Base-by-base conservation (phyloP, 2,797 vertebrate species). In the Anas flavirostris region DNA sequence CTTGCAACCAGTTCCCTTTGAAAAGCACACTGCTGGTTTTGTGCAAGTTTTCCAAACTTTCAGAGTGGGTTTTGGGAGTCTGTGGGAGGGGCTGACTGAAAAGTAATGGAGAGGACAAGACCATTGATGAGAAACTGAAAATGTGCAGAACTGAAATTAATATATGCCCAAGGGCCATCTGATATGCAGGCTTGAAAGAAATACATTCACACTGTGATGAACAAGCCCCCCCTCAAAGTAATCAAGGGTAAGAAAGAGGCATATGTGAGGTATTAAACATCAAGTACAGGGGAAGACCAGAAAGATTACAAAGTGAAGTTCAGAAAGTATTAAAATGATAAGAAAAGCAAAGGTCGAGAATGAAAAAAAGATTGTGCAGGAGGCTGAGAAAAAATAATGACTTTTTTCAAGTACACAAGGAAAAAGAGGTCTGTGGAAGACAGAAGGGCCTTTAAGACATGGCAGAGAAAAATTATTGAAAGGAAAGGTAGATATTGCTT, bases 271-370 rank as follows among this genome's bases (percentile, higher is more conserved):
- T 91, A 93, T 96, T 97, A 93, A 96, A 90, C 83, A 90, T 87
- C 52, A 93, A 89, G 88, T 92, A 83, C 43, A 94, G 93, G 69
- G 62, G 74, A 88, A 50, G 94, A 92, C n/a, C 12, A 91, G 74
- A 76, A 97, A 94, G 87, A 97, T 97, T 97, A 96, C 52, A 14
- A 93, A 96, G 80, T 95, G 62, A 97, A 96, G 94, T 95, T 96
- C 95, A 76, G 88, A 88, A 95, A 97, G 89, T 86, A 91, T 91
- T 91, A 94, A 96, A 91, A 86, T 94, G 80, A 77, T 97, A 97
- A 97, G 96, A 92, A 96, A 97, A 96, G 74, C 75, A 85, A 94
- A 97, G 67, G 60, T 67, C 89, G 82, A 19, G 50, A 96, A 96
- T 94, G 83, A 83, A 94, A 95, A 91, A 72, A 91, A 93, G 82